Conservation (phyloP, 2,113 vertebrate genomes). For the Nothocercus julius region DNA sequence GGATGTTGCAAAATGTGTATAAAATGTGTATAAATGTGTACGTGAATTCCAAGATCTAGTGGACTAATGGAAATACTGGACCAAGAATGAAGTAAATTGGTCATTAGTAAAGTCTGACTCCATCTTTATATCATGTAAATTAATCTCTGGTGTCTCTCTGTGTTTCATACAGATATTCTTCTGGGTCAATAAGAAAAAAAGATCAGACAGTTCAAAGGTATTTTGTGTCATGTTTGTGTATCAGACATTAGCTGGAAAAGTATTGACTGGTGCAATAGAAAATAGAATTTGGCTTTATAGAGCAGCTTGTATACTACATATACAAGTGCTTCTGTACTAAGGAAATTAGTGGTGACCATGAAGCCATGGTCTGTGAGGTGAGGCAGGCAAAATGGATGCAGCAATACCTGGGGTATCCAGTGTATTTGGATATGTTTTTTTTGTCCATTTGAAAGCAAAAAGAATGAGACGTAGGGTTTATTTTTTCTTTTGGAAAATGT, state of each 20-base stretch:
- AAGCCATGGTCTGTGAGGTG: not conserved
- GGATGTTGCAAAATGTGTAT: not conserved
- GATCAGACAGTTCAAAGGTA: not conserved
- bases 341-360: not conserved
- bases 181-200: not conserved
- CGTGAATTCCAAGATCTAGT: not conserved
- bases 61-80: not conserved
- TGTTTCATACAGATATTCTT: not conserved
- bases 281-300: not conserved
- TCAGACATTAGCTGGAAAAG: not conserved
- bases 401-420: not conserved
- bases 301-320: not conserved
- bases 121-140: not conserved
- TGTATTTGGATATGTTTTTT: not conserved
- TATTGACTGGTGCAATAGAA: not conserved
- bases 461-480: not conserved
- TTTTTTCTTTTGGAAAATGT: not conserved
- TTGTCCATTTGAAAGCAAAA: not conserved
- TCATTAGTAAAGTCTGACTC: not conserved
- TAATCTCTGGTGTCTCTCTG: not conserved
- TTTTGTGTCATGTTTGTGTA: not conserved
- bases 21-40: not conserved
- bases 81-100: constrained; percentile 2
- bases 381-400: not conserved
- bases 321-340: not conserved